These are phyloP conservation scores for Coreius guichenoti DNA, from an alignment of 2,797 vertebrate species.

Conservation along the genomic window DNA sequence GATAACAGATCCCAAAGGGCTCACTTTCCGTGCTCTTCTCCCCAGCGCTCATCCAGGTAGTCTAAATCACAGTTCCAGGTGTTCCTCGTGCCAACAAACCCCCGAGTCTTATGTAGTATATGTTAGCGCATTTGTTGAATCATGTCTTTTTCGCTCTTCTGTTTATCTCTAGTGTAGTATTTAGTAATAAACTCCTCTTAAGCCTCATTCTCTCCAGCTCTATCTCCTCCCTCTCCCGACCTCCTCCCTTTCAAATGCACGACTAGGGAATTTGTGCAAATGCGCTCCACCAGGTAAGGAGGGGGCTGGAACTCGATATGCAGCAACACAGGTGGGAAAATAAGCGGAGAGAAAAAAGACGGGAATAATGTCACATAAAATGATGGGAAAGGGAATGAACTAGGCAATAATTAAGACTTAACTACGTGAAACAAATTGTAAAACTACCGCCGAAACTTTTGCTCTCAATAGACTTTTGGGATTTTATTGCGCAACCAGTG, in stretches of 20 bases:
- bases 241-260: constrained; percentile 10
- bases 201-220: not conserved
- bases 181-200: not conserved
- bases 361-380: not conserved
- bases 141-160: not conserved
- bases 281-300: constrained; percentile 11
- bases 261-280: constrained; percentile 40
- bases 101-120: not conserved
- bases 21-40: constrained; percentile 14
- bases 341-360: constrained; percentile 20
- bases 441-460: not conserved
- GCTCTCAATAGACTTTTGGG: too few species aligned
- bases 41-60: constrained; percentile 32
- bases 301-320: constrained; percentile 37
- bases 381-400: not conserved
- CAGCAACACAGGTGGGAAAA: constrained; percentile 30
- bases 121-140: not conserved
- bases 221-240: constrained; percentile 13
- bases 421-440: not conserved
- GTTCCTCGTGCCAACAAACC: not conserved
- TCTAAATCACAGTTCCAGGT: constrained; percentile 31
- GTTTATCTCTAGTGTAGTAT: not conserved
- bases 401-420: not conserved
- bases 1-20: constrained; percentile 44
- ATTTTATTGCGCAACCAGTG: not conserved